Evolutionary conservation across 2,797 vertebrate species (phyloP).

Genomic region (Pseudopleuronectes americanus): DNA sequence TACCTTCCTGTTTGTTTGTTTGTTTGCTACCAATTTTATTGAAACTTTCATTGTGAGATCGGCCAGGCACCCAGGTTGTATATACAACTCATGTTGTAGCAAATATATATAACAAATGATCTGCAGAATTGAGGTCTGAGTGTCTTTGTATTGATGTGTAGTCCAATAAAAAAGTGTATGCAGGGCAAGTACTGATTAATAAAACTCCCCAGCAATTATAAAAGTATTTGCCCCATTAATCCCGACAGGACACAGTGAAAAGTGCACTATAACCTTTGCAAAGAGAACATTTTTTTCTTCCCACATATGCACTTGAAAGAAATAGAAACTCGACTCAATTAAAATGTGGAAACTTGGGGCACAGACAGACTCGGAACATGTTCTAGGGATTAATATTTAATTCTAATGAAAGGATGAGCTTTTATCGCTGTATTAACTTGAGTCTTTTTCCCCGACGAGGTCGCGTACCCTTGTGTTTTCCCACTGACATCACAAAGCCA

Average conservation of each 20-base stretch:
- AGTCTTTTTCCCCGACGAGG: slow-evolving; percentile 42
- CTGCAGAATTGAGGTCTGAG: background rate
- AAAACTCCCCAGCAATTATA: background rate
- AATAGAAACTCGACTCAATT: slow-evolving; percentile 49
- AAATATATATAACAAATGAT: background rate
- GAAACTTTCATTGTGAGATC: no score
- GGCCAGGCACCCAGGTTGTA: no score
- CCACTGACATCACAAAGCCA: slow-evolving; percentile 40
- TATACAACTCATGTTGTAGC: no score
- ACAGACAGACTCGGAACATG: slow-evolving; percentile 30
- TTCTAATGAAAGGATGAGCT: slow-evolving; percentile 51
- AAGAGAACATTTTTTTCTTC: slow-evolving; percentile 9
- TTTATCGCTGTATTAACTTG: slow-evolving; percentile 34
- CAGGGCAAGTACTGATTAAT: background rate
- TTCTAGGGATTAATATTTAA: slow-evolving; percentile 62
- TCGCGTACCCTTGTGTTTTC: slow-evolving; percentile 31
- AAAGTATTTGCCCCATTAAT: background rate
- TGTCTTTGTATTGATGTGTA: no score
- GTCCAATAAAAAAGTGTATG: background rate
- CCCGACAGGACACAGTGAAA: background rate
- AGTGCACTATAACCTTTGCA: slow-evolving; percentile 29
- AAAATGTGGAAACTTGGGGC: slow-evolving; percentile 40
- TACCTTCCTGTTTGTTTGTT: no score
- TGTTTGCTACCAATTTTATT: no score
- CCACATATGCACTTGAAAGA: slow-evolving; percentile 40